phyloP scores from a whole-genome alignment of 2,888 invertebrate genomes.

The Sceliomorpha sp. region DNA sequence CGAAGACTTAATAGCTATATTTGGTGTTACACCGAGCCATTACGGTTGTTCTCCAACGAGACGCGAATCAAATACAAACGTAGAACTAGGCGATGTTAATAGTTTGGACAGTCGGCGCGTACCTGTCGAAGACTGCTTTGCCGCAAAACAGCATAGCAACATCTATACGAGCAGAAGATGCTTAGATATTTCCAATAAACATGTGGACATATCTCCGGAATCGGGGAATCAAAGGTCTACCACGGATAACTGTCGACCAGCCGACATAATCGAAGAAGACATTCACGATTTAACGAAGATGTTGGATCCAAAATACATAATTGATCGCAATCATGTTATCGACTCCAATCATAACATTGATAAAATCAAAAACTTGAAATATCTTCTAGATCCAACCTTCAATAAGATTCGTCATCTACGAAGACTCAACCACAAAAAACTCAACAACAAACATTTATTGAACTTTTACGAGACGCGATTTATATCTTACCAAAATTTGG shows the following conservation, averaged over 20 bases:
- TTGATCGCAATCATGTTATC: conserved; percentile 71
- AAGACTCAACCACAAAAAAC: conserved; percentile 67
- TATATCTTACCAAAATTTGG: conserved; percentile 74
- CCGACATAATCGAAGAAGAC: conserved; percentile 70
- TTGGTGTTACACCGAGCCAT: conserved; percentile 74
- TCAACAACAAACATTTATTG: conserved; percentile 59
- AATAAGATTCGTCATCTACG: conserved; percentile 73
- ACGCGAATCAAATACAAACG: conserved; percentile 71
- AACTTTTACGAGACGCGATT: conserved; percentile 68
- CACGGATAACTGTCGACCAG: conserved; percentile 59
- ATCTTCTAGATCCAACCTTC: conserved; percentile 74
- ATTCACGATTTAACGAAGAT: conserved; percentile 74
- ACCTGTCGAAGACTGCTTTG: conserved; percentile 73
- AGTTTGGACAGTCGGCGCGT: conserved; percentile 66
- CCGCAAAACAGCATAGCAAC: conserved; percentile 65
- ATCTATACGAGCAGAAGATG: conserved; percentile 64
- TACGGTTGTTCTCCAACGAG: conserved; percentile 73
- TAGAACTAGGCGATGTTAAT: conserved; percentile 73
- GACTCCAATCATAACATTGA: conserved; percentile 77
- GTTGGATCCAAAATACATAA: conserved; percentile 73
- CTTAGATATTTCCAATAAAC: conserved; percentile 62
- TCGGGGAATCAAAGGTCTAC: conserved; percentile 58
- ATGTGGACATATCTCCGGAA: conserved; percentile 71
- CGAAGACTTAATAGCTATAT: conserved; percentile 81
- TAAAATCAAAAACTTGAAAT: conserved; percentile 72